Conservation (phyloP, 1,140 invertebrate genomes). For the Lepidurus apus region DNA sequence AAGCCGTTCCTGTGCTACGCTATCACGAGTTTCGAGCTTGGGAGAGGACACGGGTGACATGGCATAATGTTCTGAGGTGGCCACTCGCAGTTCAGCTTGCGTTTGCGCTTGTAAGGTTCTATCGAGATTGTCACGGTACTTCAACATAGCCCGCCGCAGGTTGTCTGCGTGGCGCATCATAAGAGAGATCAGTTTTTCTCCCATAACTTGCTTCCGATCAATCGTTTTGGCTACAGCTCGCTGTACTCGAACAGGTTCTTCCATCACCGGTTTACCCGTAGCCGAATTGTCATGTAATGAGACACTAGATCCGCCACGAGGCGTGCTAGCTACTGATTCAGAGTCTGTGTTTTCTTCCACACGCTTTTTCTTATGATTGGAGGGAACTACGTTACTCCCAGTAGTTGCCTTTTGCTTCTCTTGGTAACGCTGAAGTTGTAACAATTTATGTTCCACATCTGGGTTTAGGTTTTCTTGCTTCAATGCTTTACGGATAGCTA, state of each 20-base stretch:
- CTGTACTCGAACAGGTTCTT: conserved; percentile 31
- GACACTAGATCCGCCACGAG: background rate
- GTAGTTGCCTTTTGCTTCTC: conserved; percentile 62
- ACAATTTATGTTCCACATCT: conserved; percentile 85
- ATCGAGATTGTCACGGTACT: conserved; percentile 80
- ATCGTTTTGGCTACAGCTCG: conserved; percentile 40
- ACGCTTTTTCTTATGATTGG: background rate
- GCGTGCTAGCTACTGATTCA: background rate
- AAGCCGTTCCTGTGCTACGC: conserved; percentile 48
- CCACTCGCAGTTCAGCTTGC: conserved; percentile 51
- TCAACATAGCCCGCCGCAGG: conserved; percentile 88
- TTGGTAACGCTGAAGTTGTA: conserved; percentile 80
- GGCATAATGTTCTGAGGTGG: background rate
- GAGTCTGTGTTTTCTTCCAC: background rate
- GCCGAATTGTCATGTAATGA: conserved; percentile 16
- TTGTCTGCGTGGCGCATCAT: conserved; percentile 81
- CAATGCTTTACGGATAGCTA: conserved; percentile 73
- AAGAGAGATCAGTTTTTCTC: conserved; percentile 54
- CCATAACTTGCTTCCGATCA: conserved; percentile 47
- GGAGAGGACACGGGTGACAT: background rate
- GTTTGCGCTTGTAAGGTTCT: conserved; percentile 87
- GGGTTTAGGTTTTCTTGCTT: conserved; percentile 83
- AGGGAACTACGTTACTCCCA: background rate
- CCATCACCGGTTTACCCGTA: background rate
- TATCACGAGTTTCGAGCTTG: conserved; percentile 46